Base-by-base conservation (phyloP, 2,113 vertebrate genomes). In the Thunnus thynnus region DNA sequence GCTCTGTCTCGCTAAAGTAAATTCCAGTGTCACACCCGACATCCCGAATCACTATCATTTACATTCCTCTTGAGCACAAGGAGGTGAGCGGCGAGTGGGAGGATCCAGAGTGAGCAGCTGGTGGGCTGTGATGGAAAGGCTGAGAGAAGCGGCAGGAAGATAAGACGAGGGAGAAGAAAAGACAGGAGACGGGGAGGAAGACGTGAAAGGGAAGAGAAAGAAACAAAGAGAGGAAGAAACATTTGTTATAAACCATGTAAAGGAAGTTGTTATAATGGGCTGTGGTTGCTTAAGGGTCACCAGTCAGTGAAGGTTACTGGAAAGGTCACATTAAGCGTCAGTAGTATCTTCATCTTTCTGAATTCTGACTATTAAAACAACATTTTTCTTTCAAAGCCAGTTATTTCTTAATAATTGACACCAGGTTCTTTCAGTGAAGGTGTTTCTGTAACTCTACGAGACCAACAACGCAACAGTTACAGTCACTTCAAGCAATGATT, bases 31-130 rank as follows among this genome's bases (percentile, higher is more conserved):
- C 87, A 87, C 88, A 86, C 72, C 83, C 80, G 18, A 55, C 75
- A 46, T 78, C 79, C 72, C 20, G 4, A 88, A 69, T 72, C 83
- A 82, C 85, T 84, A 76, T 90, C 83, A 86, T 92, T 90, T 88
- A 75, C 85, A 89, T 86, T 90, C 88, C 81, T 78, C 16, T 16
- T 1, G 4, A 80, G 74, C 44, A 73, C 78, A 73, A 46, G 57
- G 89, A 88, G 72, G 78, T 41, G 60, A 72, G 79, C 54, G 14
- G 57, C 11, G 47, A 63, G 84, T 74, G 87, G 80, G 85, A 83
- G 91, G 84, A 60, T 69, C 82, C 8, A 8, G 50, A 77, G 71
- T 9, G 3, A 52, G 65, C 69, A 73, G 75, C 80, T 60, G 71
- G 62, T 57, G 16, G 58, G 62, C 9, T 7, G 17, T 36, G 65